Evolutionary conservation across 2,888 invertebrate species (phyloP).

Genomic region (Lysandra coridon): DNA sequence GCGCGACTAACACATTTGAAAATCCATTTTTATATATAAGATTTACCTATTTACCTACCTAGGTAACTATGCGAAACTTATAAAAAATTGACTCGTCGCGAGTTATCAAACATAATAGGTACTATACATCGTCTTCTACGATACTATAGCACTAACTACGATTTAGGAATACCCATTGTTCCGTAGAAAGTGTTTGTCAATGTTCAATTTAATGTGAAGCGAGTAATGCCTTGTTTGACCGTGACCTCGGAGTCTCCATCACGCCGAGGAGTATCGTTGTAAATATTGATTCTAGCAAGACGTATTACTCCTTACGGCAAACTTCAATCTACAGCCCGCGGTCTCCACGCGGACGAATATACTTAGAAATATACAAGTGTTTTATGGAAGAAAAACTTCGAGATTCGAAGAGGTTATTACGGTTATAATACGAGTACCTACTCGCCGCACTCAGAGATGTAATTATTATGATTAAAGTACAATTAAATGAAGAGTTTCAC

Average conservation of each 20-base stretch:
- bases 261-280: constrained; percentile 9
- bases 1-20: too few species aligned
- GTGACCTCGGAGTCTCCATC: constrained; percentile 14
- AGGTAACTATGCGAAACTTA: too few species aligned
- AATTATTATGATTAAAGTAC: too few species aligned
- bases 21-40: too few species aligned
- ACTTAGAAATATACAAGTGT: neutral
- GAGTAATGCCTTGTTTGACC: constrained; percentile 1
- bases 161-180: neutral
- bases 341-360: neutral
- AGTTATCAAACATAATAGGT: too few species aligned
- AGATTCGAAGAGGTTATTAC: too few species aligned
- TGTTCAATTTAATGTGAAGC: constrained; percentile 5
- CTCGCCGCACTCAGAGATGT: too few species aligned
- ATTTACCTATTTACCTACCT: too few species aligned
- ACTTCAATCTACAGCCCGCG: neutral
- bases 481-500: too few species aligned
- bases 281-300: constrained; percentile 18
- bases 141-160: neutral
- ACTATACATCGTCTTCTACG: too few species aligned
- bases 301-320: constrained; percentile 15
- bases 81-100: too few species aligned
- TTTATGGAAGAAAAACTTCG: neutral
- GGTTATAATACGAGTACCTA: too few species aligned
- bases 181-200: neutral